Base-by-base conservation (phyloP, 2,797 vertebrate species). In the Parambassis ranga region DNA sequence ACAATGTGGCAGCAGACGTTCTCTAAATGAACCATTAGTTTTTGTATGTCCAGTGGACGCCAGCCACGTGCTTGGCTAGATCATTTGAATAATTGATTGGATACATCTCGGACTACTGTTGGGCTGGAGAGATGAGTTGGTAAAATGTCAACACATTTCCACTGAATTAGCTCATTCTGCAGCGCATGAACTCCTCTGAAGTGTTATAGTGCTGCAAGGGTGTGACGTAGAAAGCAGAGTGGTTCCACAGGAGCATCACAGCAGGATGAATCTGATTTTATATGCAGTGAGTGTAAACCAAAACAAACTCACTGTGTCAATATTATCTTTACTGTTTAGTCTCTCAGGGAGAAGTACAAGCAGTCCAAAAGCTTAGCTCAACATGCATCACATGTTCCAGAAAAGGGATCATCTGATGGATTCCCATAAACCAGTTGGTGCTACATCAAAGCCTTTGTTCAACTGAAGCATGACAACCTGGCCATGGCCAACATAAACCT, bases 121-220 rank as follows among this genome's bases (percentile, higher is more conserved):
- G 44, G 11, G 58, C 30, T 43, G 10, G 6, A 22, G 38, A 63
- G 41, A 49, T 4, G n/a, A 65, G 51, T 44, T 65, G 56, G 56
- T 72, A 27, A 79, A 84, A 72, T 49, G 58, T 82, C 73, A 68
- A 76, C 65, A 72, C 60, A 19, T 77, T 81, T 86, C 65, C 74
- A 78, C 33, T 46, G 65, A 65, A 72, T 85, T 75, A 83, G 72
- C 35, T 23, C n/a, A 23, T 71, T 70, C 30, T 62, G 36, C 58
- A 6, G 30, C 4, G 19, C 70, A 4, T 47, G 64, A 55, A 52
- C 53, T 75, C 49, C n/a, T 59, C 6, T 38, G 15, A 48, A 19
- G 71, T 62, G 58, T 63, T 64, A 61, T 9, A 59, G 26, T 2
- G 6, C 58, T 13, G 7, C 32, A 2, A 46, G 56, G 61, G 56